These are phyloP conservation scores for Dione juno DNA, from an alignment of 2,888 invertebrate species.

Conservation along the genomic window DNA sequence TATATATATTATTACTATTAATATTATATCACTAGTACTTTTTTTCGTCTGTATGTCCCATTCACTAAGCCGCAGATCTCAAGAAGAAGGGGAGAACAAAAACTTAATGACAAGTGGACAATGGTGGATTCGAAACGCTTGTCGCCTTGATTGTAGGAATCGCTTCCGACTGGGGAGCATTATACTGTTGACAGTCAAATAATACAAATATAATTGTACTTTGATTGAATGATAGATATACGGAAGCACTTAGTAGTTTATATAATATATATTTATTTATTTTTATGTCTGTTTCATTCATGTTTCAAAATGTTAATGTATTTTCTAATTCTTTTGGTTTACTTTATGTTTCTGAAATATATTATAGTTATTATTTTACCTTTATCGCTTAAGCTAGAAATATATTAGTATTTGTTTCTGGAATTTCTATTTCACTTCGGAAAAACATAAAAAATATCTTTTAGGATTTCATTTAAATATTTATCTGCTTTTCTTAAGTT, in stretches of 20 bases:
- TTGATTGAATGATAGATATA: conserved; percentile 38
- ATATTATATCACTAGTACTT: not conserved
- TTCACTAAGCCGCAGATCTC: conserved; percentile 60
- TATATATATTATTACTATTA: too few species aligned
- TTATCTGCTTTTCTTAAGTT: too few species aligned
- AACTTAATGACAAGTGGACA: conserved; percentile 84
- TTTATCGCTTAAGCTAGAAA: too few species aligned
- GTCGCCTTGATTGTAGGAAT: conserved; percentile 69
- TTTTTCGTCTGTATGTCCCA: conserved; percentile 40
- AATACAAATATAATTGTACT: conserved; percentile 61
- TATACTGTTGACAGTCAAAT: conserved; percentile 52
- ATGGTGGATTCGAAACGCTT: conserved; percentile 79
- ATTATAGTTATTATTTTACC: too few species aligned
- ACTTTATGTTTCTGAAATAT: too few species aligned
- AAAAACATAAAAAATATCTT: too few species aligned
- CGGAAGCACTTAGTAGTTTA: conserved; percentile 6
- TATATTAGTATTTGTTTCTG: too few species aligned
- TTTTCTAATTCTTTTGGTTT: too few species aligned
- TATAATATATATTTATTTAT: not conserved
- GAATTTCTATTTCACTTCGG: too few species aligned
- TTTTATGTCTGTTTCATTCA: not conserved
- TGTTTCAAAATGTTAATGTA: not conserved
- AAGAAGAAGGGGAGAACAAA: conserved; percentile 76
- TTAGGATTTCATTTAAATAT: too few species aligned
- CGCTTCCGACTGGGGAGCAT: conserved; percentile 52